These are phyloP conservation scores for Nannobrachium achirus DNA, from an alignment of 2,113 vertebrate genomes.

Conservation along the genomic window DNA sequence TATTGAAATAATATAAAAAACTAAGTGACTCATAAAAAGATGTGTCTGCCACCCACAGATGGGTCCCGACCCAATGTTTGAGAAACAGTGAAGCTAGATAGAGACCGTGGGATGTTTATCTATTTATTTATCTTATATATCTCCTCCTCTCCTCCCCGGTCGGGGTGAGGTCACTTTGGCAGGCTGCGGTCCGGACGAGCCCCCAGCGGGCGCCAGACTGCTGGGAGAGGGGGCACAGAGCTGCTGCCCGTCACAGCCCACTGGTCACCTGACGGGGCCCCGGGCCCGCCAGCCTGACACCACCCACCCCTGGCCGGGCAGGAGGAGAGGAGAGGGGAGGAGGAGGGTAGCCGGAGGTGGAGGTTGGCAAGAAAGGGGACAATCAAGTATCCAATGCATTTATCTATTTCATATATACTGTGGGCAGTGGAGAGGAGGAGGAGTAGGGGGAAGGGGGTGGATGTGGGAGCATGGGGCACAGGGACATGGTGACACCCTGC, in stretches of 20 bases:
- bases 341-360: slow-evolving; percentile 51
- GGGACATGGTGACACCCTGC: neutral
- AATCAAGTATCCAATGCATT: slow-evolving; percentile 66
- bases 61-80: too few species aligned
- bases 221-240: slow-evolving; percentile 74
- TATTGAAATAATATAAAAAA: too few species aligned
- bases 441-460: too few species aligned
- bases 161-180: slow-evolving; percentile 78
- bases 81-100: too few species aligned
- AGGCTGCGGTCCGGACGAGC: slow-evolving; percentile 75
- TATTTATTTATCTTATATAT: neutral
- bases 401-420: slow-evolving; percentile 53
- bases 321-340: slow-evolving; percentile 55
- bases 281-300: slow-evolving; percentile 77
- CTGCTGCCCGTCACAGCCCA: slow-evolving; percentile 80
- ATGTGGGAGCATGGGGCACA: too few species aligned
- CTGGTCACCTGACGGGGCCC: slow-evolving; percentile 80
- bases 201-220: slow-evolving; percentile 81
- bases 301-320: slow-evolving; percentile 58
- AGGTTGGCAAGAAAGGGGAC: slow-evolving; percentile 61
- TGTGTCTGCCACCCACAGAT: too few species aligned
- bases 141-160: slow-evolving; percentile 34
- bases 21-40: too few species aligned
- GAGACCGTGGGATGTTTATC: slow-evolving; percentile 13
- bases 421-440: neutral